Conservation (phyloP, 2,888 invertebrate species). For the Odontocolon sp. region DNA sequence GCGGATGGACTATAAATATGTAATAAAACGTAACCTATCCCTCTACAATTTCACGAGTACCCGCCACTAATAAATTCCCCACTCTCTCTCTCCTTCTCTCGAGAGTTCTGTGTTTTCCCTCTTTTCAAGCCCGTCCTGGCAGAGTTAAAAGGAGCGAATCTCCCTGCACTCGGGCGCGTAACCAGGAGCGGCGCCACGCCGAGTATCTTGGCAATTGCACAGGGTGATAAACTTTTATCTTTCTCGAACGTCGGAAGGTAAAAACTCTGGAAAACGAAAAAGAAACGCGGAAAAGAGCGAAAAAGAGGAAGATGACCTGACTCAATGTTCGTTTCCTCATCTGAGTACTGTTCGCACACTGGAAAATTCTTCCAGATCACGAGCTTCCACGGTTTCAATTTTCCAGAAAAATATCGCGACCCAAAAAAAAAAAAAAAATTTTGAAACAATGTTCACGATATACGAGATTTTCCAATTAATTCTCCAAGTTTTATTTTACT, state of each 20-base stretch:
- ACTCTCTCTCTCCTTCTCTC: slow-evolving; percentile 25
- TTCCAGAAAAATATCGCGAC: no score
- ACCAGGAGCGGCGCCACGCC: slow-evolving; percentile 59
- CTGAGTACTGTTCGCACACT: no score
- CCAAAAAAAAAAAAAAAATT: no score
- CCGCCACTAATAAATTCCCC: slow-evolving; percentile 18
- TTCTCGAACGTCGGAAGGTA: slow-evolving; percentile 56
- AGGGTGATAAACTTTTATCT: slow-evolving; percentile 60
- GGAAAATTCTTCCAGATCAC: no score
- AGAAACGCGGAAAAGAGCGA: slow-evolving; percentile 1
- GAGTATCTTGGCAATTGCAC: slow-evolving; percentile 65
- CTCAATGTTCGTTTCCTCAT: no score
- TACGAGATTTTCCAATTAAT: no score
- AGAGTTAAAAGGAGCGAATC: slow-evolving; percentile 21
- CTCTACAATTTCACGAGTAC: slow-evolving; percentile 49
- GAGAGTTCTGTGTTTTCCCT: not conserved
- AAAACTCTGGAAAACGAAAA: slow-evolving; percentile 37
- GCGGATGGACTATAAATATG: slow-evolving; percentile 40
- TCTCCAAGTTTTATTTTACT: no score
- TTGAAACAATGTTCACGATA: no score
- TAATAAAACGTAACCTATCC: slow-evolving; percentile 41
- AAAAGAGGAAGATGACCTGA: no score
- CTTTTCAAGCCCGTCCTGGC: not conserved
- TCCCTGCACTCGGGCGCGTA: slow-evolving; percentile 53
- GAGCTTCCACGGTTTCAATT: no score